Evolutionary conservation across 2,888 invertebrate genomes (phyloP).

Genomic region (Deladenus siricidicola): DNA sequence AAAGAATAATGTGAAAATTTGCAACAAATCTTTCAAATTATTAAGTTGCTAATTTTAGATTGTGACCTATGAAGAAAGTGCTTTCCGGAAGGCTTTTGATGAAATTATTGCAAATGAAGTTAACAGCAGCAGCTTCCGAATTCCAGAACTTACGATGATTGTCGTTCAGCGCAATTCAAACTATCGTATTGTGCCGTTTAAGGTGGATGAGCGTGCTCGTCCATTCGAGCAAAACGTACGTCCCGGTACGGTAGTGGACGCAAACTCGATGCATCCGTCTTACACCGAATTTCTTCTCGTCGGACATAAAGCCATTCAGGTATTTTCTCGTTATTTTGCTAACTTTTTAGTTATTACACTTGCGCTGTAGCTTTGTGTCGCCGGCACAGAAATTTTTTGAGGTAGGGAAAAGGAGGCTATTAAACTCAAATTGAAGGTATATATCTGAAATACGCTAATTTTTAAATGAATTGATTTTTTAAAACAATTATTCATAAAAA

Average conservation of each 20-base stretch:
- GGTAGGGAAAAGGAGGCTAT: too few species aligned
- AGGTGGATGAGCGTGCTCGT: neutral
- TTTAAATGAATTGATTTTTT: neutral
- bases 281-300: conserved; percentile 32
- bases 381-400: too few species aligned
- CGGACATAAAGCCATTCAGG: conserved; percentile 27
- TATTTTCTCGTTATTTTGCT: conserved; percentile 7
- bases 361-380: too few species aligned
- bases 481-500: neutral
- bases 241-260: conserved; percentile 28
- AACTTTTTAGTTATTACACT: too few species aligned
- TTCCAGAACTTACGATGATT: conserved; percentile 22
- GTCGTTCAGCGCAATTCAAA: conserved; percentile 30
- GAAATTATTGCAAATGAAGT: conserved; percentile 5
- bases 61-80: conserved; percentile 9
- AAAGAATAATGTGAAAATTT: neutral
- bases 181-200: conserved; percentile 24
- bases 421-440: too few species aligned
- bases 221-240: conserved; percentile 25
- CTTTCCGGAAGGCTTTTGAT: conserved; percentile 8
- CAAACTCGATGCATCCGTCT: conserved; percentile 19
- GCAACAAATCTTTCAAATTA: too few species aligned
- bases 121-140: neutral
- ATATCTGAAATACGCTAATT: too few species aligned
- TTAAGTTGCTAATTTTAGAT: conserved; percentile 14